Evolutionary conservation across 2,888 invertebrate genomes (phyloP).

Genomic region (Maniola hyperantus): DNA sequence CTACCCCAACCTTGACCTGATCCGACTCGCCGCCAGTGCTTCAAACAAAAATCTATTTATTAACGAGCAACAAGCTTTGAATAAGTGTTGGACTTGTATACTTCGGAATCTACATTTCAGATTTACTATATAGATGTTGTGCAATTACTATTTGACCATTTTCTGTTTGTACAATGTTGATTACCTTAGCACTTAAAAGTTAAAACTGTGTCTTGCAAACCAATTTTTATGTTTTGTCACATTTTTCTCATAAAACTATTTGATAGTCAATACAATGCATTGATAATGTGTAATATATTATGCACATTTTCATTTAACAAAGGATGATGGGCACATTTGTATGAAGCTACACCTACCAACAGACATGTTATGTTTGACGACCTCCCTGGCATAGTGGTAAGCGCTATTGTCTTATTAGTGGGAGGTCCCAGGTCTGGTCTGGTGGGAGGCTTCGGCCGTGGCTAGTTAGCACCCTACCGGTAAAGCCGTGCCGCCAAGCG

Average conservation of each 20-base stretch:
- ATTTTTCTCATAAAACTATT: neutral
- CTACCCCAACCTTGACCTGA: conserved; percentile 59
- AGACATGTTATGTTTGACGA: no score
- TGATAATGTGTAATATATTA: no score
- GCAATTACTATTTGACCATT: conserved; percentile 49
- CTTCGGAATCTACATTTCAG: conserved; percentile 58
- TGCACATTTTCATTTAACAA: no score
- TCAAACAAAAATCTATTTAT: conserved; percentile 52
- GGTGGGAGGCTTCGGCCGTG: no score
- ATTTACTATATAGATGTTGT: conserved; percentile 57
- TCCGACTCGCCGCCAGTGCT: conserved; percentile 64
- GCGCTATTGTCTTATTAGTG: no score
- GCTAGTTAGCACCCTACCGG: no score
- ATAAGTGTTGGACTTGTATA: conserved; percentile 51
- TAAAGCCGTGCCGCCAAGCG: no score
- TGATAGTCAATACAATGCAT: neutral
- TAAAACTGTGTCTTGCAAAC: conserved; percentile 16
- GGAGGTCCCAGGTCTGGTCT: no score
- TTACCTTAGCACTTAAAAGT: conserved; percentile 59
- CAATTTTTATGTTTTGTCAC: neutral
- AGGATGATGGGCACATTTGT: neutral
- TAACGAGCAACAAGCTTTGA: conserved; percentile 58
- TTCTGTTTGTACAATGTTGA: conserved; percentile 55
- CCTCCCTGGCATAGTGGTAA: no score
- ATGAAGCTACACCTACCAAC: neutral